Conservation (phyloP, 2,797 vertebrate species). For the Urocyon cinereoargenteus region DNA sequence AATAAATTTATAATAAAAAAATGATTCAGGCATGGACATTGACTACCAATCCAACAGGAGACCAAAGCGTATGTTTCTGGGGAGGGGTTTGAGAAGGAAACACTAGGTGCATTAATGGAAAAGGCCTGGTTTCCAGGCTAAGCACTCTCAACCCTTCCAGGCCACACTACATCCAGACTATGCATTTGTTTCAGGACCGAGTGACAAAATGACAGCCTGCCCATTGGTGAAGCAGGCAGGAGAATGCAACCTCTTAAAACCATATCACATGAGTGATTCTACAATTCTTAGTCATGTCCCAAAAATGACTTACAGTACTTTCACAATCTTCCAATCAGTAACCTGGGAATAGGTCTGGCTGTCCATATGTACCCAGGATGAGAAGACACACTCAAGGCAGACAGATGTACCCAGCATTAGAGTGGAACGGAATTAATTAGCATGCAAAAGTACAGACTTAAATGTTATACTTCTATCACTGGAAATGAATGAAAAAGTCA, state of each 20-base stretch:
- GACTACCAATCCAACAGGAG: not conserved
- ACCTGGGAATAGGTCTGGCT: not conserved
- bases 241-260: not conserved
- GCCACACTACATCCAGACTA: not conserved
- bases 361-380: not conserved
- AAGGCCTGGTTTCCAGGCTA: not conserved
- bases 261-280: not conserved
- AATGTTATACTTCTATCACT: not conserved
- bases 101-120: not conserved
- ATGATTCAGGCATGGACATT: not conserved
- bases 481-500: constrained; percentile 41
- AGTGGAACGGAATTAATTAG: not conserved
- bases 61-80: not conserved
- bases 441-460: not conserved
- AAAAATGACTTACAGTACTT: not conserved
- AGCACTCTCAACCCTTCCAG: not conserved
- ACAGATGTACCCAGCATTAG: not conserved
- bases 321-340: not conserved
- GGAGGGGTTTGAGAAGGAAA: not conserved
- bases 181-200: not conserved
- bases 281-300: not conserved
- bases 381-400: not conserved
- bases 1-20: too few relatives aligned
- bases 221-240: not conserved
- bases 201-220: not conserved